Evolutionary conservation across 2,888 invertebrate genomes (phyloP).

Genomic region (Tachina grossa): DNA sequence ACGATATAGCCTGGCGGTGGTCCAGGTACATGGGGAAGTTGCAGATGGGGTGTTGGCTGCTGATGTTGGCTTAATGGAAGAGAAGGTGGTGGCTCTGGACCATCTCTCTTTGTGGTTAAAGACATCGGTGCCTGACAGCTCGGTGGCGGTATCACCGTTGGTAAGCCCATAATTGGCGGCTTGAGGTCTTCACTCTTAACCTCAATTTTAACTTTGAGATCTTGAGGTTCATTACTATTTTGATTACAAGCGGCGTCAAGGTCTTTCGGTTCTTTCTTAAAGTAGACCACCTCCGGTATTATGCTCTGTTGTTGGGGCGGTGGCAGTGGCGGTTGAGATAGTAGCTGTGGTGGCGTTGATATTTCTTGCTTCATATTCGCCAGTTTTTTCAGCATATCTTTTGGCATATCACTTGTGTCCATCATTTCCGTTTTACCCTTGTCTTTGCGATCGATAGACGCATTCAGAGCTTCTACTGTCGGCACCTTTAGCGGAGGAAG

Average conservation of each 20-base stretch:
- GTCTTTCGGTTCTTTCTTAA: conserved; percentile 83
- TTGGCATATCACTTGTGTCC: conserved; percentile 73
- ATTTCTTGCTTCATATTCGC: conserved; percentile 82
- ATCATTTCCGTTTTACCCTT: conserved; percentile 77
- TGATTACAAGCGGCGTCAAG: conserved; percentile 83
- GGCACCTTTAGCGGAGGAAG: conserved; percentile 77
- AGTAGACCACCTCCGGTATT: conserved; percentile 85
- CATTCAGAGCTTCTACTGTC: conserved; percentile 78
- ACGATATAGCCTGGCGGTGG: conserved; percentile 78
- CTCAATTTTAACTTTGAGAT: conserved; percentile 89
- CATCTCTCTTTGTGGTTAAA: conserved; percentile 59
- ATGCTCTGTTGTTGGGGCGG: conserved; percentile 56
- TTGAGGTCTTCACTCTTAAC: conserved; percentile 83
- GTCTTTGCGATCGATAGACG: conserved; percentile 77
- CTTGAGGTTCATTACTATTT: conserved; percentile 86
- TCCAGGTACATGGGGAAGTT: conserved; percentile 70
- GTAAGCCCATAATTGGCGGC: conserved; percentile 75
- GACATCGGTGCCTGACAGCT: conserved; percentile 54
- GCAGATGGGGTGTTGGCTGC: conserved; percentile 74
- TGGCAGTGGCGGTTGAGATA: conserved; percentile 71
- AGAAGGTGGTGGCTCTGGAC: conserved; percentile 30
- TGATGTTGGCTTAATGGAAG: conserved; percentile 54
- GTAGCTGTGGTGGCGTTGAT: conserved; percentile 73
- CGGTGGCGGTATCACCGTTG: conserved; percentile 60
- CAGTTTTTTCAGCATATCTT: conserved; percentile 82